Evolutionary conservation across 2,797 vertebrate genomes (phyloP), one percentile per base, ranked within the genome.

Genomic region (Amniataba percoides): DNA sequence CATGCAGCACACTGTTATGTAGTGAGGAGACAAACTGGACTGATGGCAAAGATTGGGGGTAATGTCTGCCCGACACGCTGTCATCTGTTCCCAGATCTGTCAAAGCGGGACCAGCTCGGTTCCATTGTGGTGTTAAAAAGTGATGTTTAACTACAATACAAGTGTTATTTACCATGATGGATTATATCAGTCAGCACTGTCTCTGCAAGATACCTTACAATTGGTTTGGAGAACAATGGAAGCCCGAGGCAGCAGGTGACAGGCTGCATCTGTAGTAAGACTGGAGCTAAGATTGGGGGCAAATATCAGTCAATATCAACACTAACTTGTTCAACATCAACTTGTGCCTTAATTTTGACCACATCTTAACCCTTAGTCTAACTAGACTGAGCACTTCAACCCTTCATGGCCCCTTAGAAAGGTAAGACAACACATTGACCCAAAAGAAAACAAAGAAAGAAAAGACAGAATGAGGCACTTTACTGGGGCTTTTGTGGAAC

Each of bases 191-290:
- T 84, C 48, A 60, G 57, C 53, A 12, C 45, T 61, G 53, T 68
- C 75, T 73, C 74, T 72, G 59, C 59, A 46, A 82, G 71, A 61
- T 69, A 59, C 72, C 63, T 76, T 85, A 78, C 80, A 84, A 80
- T 83, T 85, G 81, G 81, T 75, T 83, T 48, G 46, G 40, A 75
- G 67, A 83, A 83, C 75, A 79, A 74, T 85, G 49, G 56, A 83
- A 55, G n/a, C 52, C 42, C 15, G 31, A 40, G n/a, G 14, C 27
- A 62, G 78, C 42, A 27, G 36, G 66, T 9, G 16, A 27, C 40
- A 12, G 58, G 68, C 76, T 63, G 63, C 7, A 34, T n/a, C 59
- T 69, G 34, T 11, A 52, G 23, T 18, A 14, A 64, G 60, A 73
- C 42, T 31, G 12, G 59, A 39, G 46, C 57, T 40, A 58, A 31